phyloP scores from a whole-genome alignment of 2,797 vertebrate species.

The Corythornis leucogaster region DNA sequence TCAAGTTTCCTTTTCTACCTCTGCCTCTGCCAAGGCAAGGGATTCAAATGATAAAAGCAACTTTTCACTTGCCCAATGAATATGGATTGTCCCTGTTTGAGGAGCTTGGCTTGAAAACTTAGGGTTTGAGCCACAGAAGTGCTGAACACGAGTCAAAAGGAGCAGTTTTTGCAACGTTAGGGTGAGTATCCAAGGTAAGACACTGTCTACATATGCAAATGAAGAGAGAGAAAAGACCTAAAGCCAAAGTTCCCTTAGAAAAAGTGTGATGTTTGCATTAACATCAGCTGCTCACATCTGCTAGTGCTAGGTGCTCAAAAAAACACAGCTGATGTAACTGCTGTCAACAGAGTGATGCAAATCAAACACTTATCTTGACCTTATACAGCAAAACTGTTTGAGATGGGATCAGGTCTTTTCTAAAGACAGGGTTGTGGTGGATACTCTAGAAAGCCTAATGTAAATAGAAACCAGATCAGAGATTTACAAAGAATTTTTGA shows the following conservation, averaged over 20 bases:
- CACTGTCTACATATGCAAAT: neutral
- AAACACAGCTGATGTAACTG: neutral
- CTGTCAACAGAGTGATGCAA: neutral
- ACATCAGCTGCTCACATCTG: neutral
- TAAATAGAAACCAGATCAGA: conserved; percentile 34
- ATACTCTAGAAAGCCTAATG: conserved; percentile 5
- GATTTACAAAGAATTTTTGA: neutral
- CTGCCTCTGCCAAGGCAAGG: neutral
- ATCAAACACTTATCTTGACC: neutral
- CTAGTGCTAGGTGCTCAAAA: neutral
- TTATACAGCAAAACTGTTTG: conserved; percentile 24
- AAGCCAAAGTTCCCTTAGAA: conserved; percentile 36
- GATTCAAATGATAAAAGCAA: neutral
- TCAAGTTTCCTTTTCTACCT: neutral
- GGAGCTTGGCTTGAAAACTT: neutral
- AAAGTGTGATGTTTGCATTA: neutral
- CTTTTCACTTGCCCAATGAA: neutral
- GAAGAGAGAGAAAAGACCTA: neutral
- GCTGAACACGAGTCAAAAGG: rapidly evolving
- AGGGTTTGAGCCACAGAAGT: neutral
- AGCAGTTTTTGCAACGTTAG: neutral
- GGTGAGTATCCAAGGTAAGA: neutral
- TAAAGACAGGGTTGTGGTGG: neutral
- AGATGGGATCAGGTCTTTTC: neutral
- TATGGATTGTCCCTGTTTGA: neutral